Evolutionary conservation across 2,113 vertebrate species (phyloP).

Genomic region (Pelvicachromis taeniatus): DNA sequence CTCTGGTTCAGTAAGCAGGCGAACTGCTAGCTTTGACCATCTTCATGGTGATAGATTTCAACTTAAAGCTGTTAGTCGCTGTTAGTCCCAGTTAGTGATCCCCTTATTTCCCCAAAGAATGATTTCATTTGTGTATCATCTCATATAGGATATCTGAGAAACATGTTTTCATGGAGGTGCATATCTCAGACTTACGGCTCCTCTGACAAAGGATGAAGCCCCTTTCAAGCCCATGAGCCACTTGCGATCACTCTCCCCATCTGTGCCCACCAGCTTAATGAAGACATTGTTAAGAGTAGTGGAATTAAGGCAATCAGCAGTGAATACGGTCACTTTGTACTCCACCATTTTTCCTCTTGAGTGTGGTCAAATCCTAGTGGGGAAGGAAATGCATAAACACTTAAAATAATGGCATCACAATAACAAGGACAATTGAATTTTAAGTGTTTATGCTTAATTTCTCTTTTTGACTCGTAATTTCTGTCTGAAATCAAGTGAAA

Average conservation of each 20-base stretch:
- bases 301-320: fast-evolving
- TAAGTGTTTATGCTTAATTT: too few relatives aligned
- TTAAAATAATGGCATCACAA: too few relatives aligned
- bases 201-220: background rate
- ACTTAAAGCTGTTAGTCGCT: too few relatives aligned
- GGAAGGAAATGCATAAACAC: too few relatives aligned
- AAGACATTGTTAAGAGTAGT: conserved; percentile 32
- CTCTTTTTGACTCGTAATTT: background rate
- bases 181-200: conserved; percentile 33
- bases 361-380: background rate
- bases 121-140: background rate
- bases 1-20: background rate
- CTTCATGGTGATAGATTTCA: background rate
- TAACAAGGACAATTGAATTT: too few relatives aligned
- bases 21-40: background rate
- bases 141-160: background rate
- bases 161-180: background rate
- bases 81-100: background rate
- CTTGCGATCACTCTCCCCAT: conserved; percentile 14
- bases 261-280: conserved; percentile 54
- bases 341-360: conserved; percentile 6
- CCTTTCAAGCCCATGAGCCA: background rate
- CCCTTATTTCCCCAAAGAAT: background rate
- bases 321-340: conserved; percentile 44
- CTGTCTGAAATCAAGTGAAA: background rate